Percentiles rank a stretch among this genome's conserved stretches.
Evolutionary conservation across 2,113 vertebrate species (phyloP).

Genomic region (Alaudala cheleensis): DNA sequence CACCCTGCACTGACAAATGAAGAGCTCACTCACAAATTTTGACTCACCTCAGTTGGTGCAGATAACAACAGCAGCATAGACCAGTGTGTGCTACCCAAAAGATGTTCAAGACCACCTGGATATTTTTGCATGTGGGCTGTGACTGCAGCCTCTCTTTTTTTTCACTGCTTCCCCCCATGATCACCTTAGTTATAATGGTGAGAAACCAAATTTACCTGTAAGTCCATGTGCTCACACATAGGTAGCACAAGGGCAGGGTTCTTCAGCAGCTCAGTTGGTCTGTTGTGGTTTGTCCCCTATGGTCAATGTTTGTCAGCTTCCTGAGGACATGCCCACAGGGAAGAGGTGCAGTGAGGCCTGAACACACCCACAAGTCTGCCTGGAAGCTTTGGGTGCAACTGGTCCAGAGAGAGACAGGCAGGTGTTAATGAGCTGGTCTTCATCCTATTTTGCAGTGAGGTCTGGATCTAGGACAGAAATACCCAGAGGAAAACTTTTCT

Average conservation of each 20-base stretch:
- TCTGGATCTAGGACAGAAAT: slow-evolving; percentile 1
- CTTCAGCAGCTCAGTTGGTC: not conserved
- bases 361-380: not conserved
- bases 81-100: not conserved
- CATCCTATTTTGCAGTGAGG: not conserved
- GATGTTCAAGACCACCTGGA: not conserved
- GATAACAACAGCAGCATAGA: not conserved
- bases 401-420: not conserved
- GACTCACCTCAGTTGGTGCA: not conserved
- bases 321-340: not conserved
- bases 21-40: not conserved
- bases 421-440: not conserved
- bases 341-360: not conserved
- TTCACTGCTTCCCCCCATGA: not conserved
- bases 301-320: not conserved
- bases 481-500: not conserved
- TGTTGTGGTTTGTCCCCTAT: not conserved
- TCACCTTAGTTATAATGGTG: not conserved
- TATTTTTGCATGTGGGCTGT: not conserved
- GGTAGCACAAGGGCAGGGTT: not conserved
- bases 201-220: not conserved
- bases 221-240: not conserved
- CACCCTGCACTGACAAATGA: not conserved
- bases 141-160: not conserved
- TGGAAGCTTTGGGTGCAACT: not conserved